These are phyloP conservation scores for Phymatocera aterrima DNA, from an alignment of 2,888 invertebrate species.

Conservation along the genomic window DNA sequence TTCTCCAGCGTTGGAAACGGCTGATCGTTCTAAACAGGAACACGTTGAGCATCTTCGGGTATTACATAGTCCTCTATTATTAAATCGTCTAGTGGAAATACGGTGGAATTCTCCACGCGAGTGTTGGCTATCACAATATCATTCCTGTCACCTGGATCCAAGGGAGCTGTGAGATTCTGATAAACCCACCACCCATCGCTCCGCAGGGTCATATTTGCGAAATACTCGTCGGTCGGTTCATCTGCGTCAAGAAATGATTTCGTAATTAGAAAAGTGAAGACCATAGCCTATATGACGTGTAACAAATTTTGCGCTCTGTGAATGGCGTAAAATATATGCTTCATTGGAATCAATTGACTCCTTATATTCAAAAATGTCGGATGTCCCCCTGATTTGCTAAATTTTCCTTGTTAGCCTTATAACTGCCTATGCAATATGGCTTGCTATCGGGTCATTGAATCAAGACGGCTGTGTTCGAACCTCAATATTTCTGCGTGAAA, in stretches of 20 bases:
- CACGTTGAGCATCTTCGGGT: background rate
- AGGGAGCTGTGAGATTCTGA: background rate
- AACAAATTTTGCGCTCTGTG: no score
- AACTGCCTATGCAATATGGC: no score
- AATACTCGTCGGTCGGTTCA: background rate
- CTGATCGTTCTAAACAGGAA: background rate
- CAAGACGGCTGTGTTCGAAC: no score
- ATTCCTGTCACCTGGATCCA: background rate
- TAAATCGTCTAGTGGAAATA: background rate
- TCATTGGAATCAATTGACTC: no score
- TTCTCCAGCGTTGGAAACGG: background rate
- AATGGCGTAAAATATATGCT: no score
- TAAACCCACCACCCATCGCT: background rate
- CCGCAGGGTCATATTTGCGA: background rate
- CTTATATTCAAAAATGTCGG: no score
- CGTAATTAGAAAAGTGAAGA: background rate
- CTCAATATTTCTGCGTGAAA: no score
- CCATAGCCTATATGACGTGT: no score
- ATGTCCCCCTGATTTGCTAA: no score
- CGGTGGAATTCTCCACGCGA: background rate
- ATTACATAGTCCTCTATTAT: background rate
- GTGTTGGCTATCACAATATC: background rate
- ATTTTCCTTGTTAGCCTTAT: no score
- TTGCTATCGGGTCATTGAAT: no score
- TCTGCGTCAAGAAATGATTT: background rate